Base-by-base conservation (phyloP, 2,888 invertebrate genomes). In the Campaea margaritaria region DNA sequence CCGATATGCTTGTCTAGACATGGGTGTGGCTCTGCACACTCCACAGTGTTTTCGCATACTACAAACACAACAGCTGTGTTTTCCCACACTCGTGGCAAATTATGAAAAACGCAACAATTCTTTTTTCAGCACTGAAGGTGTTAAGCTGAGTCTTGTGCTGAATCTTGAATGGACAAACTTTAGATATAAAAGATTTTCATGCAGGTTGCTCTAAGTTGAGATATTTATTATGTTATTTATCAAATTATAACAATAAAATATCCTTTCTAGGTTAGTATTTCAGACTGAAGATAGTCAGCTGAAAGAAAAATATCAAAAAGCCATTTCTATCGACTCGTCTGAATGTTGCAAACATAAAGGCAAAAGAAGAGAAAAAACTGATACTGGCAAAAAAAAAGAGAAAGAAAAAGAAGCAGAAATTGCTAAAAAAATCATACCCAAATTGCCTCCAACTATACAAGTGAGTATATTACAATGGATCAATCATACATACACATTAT, bases 361-460 rank as follows among this genome's bases (percentile, higher is more conserved):
- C 28, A 83, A 73, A 65, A 81, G 78, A 66, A 81, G 67, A 59
- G 82, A 83, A 31, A 84, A 79, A 61, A 46, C 55, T 46, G 81
- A 78, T 8, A 62, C 69, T 5, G 76, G 78, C 47, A 83, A 77
- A 62, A 82, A 79, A 65, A 86, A 83, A 50, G 69, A 72, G 31
- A 31, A 48, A 78, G 81, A 58, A 15, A 39, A 49, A 56, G 31
- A 51, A 31, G 69, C 68, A 44, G 80, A 73, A 7, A 31, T 31
- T 43, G 55, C 78, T 44, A 73, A 75, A 59, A 72, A 68, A 39
- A 66, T 79, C 13, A 75, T 87, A 62, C 70, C 86, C 31, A 91
- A 87, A 80, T 78, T 88, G 61, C 84, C 88, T 21, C 79, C 90
- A 39, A 85, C 87, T 51, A 92, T 92, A 65, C 91, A 91, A 87